Percentiles rank a stretch among this genome's conserved stretches.
These are phyloP conservation scores for Heliothis subflexa DNA, from an alignment of 1,140 invertebrate species.

Conservation along the genomic window DNA sequence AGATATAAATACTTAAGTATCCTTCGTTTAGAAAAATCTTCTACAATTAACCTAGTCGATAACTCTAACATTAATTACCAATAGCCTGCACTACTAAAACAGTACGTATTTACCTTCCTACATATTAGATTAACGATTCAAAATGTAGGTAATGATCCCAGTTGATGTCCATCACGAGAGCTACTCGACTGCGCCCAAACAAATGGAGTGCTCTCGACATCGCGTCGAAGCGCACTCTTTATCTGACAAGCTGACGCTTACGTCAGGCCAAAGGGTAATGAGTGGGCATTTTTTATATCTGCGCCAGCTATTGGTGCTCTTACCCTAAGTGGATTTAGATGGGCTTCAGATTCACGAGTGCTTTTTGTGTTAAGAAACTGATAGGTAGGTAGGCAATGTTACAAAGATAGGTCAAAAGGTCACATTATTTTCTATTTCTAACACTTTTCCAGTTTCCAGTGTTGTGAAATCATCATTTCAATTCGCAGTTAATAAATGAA, in stretches of 20 bases:
- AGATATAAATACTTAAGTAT: too few species aligned
- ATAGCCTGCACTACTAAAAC: not conserved
- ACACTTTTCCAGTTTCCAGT: too few species aligned
- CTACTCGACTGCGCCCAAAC: slow-evolving; percentile 29
- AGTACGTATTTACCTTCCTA: not conserved
- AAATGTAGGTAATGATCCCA: slow-evolving; percentile 28
- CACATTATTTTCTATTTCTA: too few species aligned
- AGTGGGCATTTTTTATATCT: slow-evolving; percentile 38
- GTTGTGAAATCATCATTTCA: too few species aligned
- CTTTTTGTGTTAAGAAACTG: too few species aligned
- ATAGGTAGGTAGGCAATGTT: too few species aligned
- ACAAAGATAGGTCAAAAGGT: too few species aligned
- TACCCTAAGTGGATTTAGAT: slow-evolving; percentile 23
- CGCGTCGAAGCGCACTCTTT: slow-evolving; percentile 35
- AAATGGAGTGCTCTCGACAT: slow-evolving; percentile 29
- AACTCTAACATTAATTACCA: not conserved
- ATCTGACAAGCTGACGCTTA: slow-evolving; percentile 30
- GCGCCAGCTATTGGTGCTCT: slow-evolving; percentile 7
- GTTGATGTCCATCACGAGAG: slow-evolving; percentile 28
- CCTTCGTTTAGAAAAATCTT: too few species aligned
- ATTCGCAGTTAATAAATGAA: too few species aligned
- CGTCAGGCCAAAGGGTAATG: slow-evolving; percentile 35
- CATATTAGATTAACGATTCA: slow-evolving; percentile 6
- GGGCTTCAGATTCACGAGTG: too few species aligned
- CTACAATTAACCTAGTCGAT: too few species aligned